Base-by-base conservation (phyloP, 2,797 vertebrate species). In the Mormyrus hasselquistii region DNA sequence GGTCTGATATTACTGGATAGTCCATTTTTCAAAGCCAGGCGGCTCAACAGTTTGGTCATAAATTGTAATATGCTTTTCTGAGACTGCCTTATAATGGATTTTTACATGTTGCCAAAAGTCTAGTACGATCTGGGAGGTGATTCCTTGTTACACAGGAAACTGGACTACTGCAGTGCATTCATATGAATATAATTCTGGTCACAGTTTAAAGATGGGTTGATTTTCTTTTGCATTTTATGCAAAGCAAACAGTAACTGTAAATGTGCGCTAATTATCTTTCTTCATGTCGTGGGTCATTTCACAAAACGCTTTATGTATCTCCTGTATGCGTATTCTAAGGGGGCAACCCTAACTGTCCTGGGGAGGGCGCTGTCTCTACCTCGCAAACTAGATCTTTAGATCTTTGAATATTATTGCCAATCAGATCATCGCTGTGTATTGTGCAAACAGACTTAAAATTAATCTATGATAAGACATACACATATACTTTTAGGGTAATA, bases 1-100 rank as follows among this genome's bases (percentile, higher is more conserved):
- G 79, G 88, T 92, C 89, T 92, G 91, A 22, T 88, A 93, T 95
- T 93, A 93, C 94, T 92, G 93, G 94, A 93, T 91, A 92, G 95
- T 93, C 92, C 89, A 65, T 52, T 62, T 90, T 89, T 92, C 86
- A 44, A 44, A 65, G 88, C 88, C 44, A 7, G 83, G 87, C 85
- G 87, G n/a, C 86, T 29, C 55, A 2, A 1, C 79, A 88, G 57
- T 89, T 86, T 89, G 88, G 92, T 94, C 92, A 91, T 93, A 73
- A 73, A 73, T 73, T 73, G 65, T 38, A 73, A 73, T 69, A 69
- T 73, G 12, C 29, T 73, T 14, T 73, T 73, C 65, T 73, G 65
- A 73, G 65, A 38, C 29, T 38, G 65, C 65, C 65, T 16, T 73
- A 73, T 73, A 73, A 73, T 73, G 65, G 65, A 73, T 34, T 73